Percentiles rank a stretch among this genome's conserved stretches.
Conservation (phyloP, 2,888 invertebrate genomes). For the Allygus modestus region DNA sequence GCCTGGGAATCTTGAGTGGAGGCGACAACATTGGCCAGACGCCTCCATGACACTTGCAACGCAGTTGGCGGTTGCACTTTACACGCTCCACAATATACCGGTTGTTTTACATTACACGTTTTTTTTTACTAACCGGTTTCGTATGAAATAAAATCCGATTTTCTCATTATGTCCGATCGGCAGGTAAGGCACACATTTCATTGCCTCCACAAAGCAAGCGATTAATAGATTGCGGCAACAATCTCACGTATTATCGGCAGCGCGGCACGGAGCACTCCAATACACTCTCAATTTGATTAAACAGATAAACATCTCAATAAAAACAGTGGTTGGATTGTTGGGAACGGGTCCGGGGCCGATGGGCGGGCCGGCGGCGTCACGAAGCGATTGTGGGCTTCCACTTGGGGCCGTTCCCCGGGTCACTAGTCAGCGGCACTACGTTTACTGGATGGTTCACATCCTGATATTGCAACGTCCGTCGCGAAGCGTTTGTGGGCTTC, state of each 20-base stretch:
- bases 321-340: constrained; percentile 57
- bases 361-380: constrained; percentile 49
- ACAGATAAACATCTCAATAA: constrained; percentile 61
- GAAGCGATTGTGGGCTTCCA: neutral
- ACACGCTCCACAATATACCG: neutral
- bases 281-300: constrained; percentile 58
- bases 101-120: neutral
- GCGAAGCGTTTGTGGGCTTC: too few relatives aligned
- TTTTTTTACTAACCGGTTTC: neutral
- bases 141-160: neutral
- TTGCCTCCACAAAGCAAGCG: constrained; percentile 29
- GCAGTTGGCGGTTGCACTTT: neutral
- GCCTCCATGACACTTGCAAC: neutral
- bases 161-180: constrained; percentile 25
- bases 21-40: constrained; percentile 27
- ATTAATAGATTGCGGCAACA: constrained; percentile 48
- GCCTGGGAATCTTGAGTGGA: constrained; percentile 18
- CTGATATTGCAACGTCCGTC: too few relatives aligned
- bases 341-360: constrained; percentile 33
- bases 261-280: constrained; percentile 47
- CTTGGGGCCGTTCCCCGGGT: neutral
- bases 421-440: neutral
- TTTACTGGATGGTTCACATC: neutral
- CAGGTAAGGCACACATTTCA: constrained; percentile 39
- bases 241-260: constrained; percentile 58